Conservation (phyloP, 2,113 vertebrate genomes). For the Etheostoma cragini region DNA sequence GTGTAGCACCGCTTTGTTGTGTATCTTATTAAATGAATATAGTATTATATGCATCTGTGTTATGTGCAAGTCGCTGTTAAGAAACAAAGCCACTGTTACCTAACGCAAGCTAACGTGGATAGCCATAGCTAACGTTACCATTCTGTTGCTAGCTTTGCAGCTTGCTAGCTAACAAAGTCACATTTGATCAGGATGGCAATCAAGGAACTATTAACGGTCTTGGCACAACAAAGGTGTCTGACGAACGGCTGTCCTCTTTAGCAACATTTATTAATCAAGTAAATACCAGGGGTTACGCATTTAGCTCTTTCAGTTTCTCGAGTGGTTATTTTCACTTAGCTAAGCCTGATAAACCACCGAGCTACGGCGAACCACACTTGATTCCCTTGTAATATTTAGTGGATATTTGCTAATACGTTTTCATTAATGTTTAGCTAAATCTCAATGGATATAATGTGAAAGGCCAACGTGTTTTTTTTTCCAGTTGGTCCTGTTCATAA, state of each 20-base stretch:
- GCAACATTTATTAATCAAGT: background rate
- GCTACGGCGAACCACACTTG: background rate
- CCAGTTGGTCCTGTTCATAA: slow-evolving; percentile 61
- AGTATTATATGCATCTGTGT: background rate
- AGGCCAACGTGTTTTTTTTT: slow-evolving; percentile 25
- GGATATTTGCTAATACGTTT: background rate
- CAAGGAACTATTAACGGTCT: background rate
- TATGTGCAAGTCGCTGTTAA: background rate
- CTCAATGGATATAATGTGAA: slow-evolving; percentile 4
- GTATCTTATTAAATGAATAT: fast-evolving
- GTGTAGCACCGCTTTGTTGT: background rate
- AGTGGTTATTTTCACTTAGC: background rate
- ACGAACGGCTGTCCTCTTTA: fast-evolving
- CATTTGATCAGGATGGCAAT: background rate
- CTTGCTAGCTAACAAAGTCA: slow-evolving; percentile 5
- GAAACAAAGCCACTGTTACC: slow-evolving; percentile 5
- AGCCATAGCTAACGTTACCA: background rate
- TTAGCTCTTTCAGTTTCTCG: background rate
- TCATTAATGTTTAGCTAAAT: background rate
- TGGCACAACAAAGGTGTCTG: background rate
- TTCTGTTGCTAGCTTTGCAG: slow-evolving; percentile 25
- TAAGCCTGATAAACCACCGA: background rate
- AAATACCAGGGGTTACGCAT: background rate
- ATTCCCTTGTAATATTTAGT: background rate
- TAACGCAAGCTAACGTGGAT: slow-evolving; percentile 6